Evolutionary conservation across 2,113 vertebrate genomes (phyloP), one percentile per base, ranked within the genome.

Genomic region (Microcebus griseorufus): DNA sequence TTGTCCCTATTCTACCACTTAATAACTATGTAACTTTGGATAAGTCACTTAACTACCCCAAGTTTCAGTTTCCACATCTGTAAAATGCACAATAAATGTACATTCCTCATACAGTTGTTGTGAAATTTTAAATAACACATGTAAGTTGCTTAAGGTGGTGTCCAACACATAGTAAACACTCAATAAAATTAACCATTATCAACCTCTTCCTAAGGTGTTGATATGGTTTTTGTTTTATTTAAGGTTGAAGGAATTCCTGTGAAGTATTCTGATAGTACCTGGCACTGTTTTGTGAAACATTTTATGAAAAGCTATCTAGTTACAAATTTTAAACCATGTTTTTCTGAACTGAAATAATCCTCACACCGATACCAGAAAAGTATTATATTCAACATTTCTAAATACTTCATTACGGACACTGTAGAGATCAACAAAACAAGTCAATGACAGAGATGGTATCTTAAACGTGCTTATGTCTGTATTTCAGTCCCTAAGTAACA

Each of bases 311-410:
- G 34, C 51, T 79, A 39, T 45, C 29, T 73, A 80, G 20, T 92
- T 34, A 85, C 48, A 94, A 84, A 73, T 95, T 79, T 78, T 83
- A 80, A 94, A 73, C 72, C 53, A 62, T 39, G 10, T 92, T 92
- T 94, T 88, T 29, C 55, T 85, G 48, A 96, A 12, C 78, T 53
- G 39, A 92, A 89, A 64, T 75, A 94, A 86, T 69, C 42, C n/a
- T n/a, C 60, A 81, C 20, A 73, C 29, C 18, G 65, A 70, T 81
- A 73, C 27, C 6, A 65, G 4, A 69, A 90, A 75, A 75, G 13
- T 62, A 89, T 48, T 73, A 58, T 84, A 86, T 55, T 62, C 48
- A 48, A 75, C 37, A 64, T 93, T 94, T 92, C 58, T 80, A 75
- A 92, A 70, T 79, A 65, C 14, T 89, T 9, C 29, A 76, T 87